Evolutionary conservation across 2,888 invertebrate genomes (phyloP), one percentile per base, ranked within the genome.

Genomic region (Dendrolimus pini): DNA sequence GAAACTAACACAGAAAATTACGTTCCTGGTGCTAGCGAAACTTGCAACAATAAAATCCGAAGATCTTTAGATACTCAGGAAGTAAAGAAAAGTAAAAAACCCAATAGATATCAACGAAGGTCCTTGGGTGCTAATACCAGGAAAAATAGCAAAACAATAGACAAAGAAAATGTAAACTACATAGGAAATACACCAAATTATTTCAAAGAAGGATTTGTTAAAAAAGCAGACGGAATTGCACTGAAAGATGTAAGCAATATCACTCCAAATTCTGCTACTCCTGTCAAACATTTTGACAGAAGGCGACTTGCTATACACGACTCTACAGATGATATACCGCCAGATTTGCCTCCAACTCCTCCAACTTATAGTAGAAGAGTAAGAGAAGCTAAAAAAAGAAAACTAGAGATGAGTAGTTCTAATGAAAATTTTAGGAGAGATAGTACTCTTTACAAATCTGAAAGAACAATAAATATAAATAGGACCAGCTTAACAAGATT

Each of bases 221-320:
- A 92, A 60, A 93, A 93, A 75, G 72, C 85, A 41, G 92, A 92
- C 64, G 87, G 78, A 1, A 68, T 82, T 58, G 89, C 89, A 9
- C 77, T 93, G 0, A 90, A 93, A 76, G 93, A 93, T 71, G 92
- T 93, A 9, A 93, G 93, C 69, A 93, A 93, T 68, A 85, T 93
- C n/a, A 93, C 93, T 3, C 93, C 93, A 1, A 92, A 82, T 14
- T 79, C 86, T 13, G 75, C 72, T 0, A 89, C 88, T 1, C 87
- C 91, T 7, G 76, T 80, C 0, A 82, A 82, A 57, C 82, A 72
- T 14, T 74, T 77, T 54, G 88, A 88, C 9, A 80, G 82, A 55
- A 75, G 77, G 65, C 82, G 78, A 62, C 80, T 77, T 59, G 82
- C 78, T 56, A 58, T 76, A 42, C 80, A 76, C 56, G 71, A 74